A percentile compares a stretch with the other conserved stretches of the same genome.
Evolutionary conservation across 1,140 invertebrate genomes (phyloP).

Genomic region (Cecropterus lyciades): DNA sequence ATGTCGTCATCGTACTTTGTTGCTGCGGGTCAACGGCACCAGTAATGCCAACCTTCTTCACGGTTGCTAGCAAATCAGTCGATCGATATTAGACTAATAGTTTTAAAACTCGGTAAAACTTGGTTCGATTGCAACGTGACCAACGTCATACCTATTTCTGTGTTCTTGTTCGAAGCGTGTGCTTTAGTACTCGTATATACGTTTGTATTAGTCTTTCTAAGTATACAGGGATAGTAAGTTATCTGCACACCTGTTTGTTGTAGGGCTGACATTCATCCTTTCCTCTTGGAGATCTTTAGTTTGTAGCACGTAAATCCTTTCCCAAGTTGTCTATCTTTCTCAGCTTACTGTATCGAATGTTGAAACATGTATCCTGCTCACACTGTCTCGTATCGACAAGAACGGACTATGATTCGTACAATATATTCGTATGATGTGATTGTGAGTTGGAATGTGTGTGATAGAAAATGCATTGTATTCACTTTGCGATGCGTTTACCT

Average conservation of each 20-base stretch:
- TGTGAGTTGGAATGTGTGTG: neutral
- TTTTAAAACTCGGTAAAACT: neutral
- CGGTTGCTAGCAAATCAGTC: slow-evolving; percentile 33
- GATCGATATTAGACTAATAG: slow-evolving; percentile 15
- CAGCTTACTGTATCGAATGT: neutral
- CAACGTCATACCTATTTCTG: neutral
- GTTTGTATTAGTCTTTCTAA: too few relatives aligned
- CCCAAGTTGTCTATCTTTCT: neutral
- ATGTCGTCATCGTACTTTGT: slow-evolving; percentile 29
- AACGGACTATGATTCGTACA: neutral
- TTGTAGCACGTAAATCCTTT: neutral
- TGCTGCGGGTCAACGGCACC: slow-evolving; percentile 36
- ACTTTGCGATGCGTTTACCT: slow-evolving; percentile 4
- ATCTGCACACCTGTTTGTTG: too few relatives aligned
- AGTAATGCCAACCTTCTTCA: slow-evolving; percentile 35
- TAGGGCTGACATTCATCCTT: too few relatives aligned
- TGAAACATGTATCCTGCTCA: neutral
- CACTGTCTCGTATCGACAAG: neutral
- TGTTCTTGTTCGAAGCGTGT: too few relatives aligned
- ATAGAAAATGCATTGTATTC: neutral
- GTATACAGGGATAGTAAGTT: too few relatives aligned
- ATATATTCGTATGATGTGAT: neutral
- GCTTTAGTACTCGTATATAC: too few relatives aligned
- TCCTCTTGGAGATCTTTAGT: too few relatives aligned
- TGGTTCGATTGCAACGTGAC: neutral